Conservation (phyloP, 1,140 invertebrate genomes). For the Danaus melanippus region DNA sequence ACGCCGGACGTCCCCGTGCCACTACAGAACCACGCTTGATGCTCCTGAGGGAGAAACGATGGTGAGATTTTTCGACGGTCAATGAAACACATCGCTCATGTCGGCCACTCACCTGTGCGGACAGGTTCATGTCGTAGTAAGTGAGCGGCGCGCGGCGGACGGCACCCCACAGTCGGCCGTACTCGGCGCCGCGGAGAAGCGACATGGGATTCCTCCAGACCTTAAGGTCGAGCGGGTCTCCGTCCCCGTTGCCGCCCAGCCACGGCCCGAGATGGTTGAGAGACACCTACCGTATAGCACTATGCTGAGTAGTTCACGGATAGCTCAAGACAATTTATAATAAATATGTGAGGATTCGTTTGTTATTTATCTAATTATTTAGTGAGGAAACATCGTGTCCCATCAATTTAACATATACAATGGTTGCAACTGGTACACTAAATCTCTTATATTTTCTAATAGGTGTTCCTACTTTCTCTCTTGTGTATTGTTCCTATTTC, state of each 20-base stretch:
- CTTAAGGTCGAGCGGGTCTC: conserved; percentile 45
- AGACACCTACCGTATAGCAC: conserved; percentile 82
- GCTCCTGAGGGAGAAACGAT: conserved; percentile 74
- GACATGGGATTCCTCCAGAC: conserved; percentile 98
- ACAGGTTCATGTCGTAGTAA: conserved; percentile 99
- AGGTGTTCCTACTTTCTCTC: no score
- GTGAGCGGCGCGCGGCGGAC: conserved; percentile 96
- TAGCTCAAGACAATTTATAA: no score
- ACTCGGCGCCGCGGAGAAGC: conserved; percentile 96
- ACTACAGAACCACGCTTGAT: conserved; percentile 92
- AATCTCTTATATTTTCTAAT: no score
- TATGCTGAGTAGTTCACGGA: no score
- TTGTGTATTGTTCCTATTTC: no score
- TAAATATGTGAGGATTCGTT: no score
- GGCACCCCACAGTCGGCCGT: conserved; percentile 92
- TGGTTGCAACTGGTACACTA: no score
- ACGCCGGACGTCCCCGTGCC: conserved; percentile 78
- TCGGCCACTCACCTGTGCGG: conserved; percentile 79
- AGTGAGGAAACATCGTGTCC: not conserved
- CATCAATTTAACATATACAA: not conserved
- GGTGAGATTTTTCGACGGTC: not conserved
- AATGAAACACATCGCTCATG: not conserved
- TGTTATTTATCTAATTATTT: not conserved
- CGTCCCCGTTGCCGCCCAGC: conserved; percentile 84
- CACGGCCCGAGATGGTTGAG: conserved; percentile 95